These are phyloP conservation scores for Blastomussa wellsi DNA, from an alignment of 92 coral and sea anemone genomes.

Conservation along the genomic window DNA sequence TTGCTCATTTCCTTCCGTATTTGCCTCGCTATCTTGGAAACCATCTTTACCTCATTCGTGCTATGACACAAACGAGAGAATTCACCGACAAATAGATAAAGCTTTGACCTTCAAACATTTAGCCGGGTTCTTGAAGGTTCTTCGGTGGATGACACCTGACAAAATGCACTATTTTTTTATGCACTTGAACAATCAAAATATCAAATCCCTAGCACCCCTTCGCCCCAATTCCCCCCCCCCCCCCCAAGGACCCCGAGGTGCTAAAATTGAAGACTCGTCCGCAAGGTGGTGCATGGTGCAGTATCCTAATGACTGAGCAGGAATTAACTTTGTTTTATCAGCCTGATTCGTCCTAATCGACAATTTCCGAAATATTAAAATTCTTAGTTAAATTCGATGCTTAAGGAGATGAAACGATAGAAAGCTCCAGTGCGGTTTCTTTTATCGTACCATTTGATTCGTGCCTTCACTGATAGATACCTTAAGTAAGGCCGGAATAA, in stretches of 20 bases:
- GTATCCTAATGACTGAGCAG: conserved; percentile 15
- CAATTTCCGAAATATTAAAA: conserved; percentile 28
- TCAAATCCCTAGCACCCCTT: neutral
- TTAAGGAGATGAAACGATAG: neutral
- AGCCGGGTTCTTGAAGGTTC: neutral
- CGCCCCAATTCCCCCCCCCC: neutral
- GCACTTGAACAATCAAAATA: neutral
- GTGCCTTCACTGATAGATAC: too few species aligned
- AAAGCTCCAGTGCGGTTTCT: neutral
- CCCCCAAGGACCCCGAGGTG: too few species aligned
- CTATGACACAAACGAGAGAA: neutral
- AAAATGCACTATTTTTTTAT: neutral
- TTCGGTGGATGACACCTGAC: neutral
- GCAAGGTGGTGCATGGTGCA: too few species aligned
- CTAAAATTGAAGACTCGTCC: too few species aligned
- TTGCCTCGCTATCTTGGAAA: neutral
- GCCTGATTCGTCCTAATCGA: conserved; percentile 11
- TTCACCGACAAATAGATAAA: neutral
- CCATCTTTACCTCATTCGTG: conserved; percentile 8
- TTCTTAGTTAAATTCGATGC: neutral
- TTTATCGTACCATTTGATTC: neutral
- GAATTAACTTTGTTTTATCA: conserved; percentile 3
- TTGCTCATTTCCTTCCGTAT: neutral
- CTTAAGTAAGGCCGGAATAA: neutral
- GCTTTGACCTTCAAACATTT: neutral